A percentile compares a stretch with the other conserved stretches of the same genome.
Conservation (phyloP, 92 coral and sea anemone species). For the Porites evermanni region DNA sequence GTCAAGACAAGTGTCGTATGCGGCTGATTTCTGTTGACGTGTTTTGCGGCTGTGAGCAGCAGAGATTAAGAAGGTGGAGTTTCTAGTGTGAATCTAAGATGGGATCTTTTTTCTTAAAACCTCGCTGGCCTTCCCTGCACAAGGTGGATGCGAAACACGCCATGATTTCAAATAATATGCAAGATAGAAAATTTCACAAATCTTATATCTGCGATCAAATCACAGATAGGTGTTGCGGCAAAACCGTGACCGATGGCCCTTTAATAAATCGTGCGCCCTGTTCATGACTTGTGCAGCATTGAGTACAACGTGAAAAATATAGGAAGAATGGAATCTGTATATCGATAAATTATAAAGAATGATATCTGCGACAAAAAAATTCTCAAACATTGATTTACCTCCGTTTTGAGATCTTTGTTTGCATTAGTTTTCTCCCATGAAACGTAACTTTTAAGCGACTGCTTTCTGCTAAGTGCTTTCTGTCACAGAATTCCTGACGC, state of each 20-base stretch:
- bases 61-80: neutral
- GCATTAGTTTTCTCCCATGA: neutral
- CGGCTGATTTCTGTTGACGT: slow-evolving; percentile 1
- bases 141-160: neutral
- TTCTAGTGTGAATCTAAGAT: neutral
- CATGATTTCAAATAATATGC: too few species aligned
- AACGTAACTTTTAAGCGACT: neutral
- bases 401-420: neutral
- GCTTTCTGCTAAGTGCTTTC: neutral
- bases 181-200: too few species aligned
- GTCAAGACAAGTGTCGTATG: slow-evolving; percentile 19
- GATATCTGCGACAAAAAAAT: neutral
- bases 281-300: too few species aligned
- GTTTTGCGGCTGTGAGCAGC: neutral
- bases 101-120: neutral
- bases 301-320: too few species aligned
- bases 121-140: neutral
- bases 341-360: neutral
- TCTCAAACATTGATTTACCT: neutral
- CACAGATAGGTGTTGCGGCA: too few species aligned
- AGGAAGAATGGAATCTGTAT: too few species aligned
- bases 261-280: too few species aligned
- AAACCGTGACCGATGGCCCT: too few species aligned
- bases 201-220: too few species aligned
- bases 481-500: neutral